Conservation (phyloP, 1,140 invertebrate species). For the Tyrophagus putrescentiae region DNA sequence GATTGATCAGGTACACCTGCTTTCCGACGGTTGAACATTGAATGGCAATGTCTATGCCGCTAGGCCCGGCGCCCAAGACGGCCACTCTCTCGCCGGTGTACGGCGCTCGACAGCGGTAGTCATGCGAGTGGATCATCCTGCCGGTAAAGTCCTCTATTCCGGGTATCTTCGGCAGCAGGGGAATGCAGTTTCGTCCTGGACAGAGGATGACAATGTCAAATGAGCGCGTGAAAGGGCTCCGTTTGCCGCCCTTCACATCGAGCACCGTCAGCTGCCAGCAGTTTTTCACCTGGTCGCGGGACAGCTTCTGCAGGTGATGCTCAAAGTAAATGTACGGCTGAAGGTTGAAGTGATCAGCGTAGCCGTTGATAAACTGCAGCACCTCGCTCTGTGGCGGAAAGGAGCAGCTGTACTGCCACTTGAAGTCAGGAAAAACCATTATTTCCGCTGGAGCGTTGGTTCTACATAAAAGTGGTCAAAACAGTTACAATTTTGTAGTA, state of each 20-base stretch:
- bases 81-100: conserved; percentile 12
- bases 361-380: neutral
- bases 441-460: neutral
- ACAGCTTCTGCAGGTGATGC: neutral
- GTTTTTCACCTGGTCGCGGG: neutral
- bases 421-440: neutral
- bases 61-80: conserved; percentile 21
- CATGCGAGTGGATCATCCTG: conserved; percentile 16
- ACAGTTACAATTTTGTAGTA: too few species aligned
- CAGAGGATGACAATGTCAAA: neutral
- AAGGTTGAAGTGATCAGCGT: conserved; percentile 5
- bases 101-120: conserved; percentile 14
- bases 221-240: neutral
- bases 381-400: neutral
- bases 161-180: neutral
- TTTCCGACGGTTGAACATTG: conserved; percentile 17
- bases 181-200: neutral
- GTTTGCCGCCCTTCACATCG: neutral
- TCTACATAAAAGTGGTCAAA: neutral
- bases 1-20: neutral
- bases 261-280: neutral
- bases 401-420: neutral
- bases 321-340: neutral
- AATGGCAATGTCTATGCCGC: conserved; percentile 18
- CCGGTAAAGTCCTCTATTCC: neutral